Base-by-base conservation (phyloP, 2,888 invertebrate genomes). In the Lordiphosa andalusiaca region DNA sequence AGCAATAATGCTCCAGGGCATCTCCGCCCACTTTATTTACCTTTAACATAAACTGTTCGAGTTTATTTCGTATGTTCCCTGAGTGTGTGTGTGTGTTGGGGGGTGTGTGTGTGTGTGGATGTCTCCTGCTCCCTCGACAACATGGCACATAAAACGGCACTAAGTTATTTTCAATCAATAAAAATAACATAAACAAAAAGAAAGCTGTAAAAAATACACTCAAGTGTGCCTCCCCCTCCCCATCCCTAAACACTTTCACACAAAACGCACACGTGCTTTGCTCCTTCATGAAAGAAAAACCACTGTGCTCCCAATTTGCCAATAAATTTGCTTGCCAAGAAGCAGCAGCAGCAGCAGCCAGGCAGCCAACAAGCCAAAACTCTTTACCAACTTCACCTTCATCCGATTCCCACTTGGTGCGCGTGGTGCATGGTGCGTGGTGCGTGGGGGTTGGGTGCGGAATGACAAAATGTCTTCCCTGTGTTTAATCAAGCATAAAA, bases 131-230 rank as follows among this genome's bases (percentile, higher is more conserved):
- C 38, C 30, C 37, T 33, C 40, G 30, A 13, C 49, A 10, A 47
- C 61, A 67, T 44, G 60, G 60, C 59, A 54, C 75, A 80, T 75
- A 75, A 82, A 80, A 73, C 73, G 69, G 52, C 83, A 71, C 78
- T 82, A 80, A 80, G 78, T 80, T 80, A 80, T 82, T 80, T 80
- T 80, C 78, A 80, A 80, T 80, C 78, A 80, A 80, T 80, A 80
- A 80, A 80, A 78, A 75, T 71, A 82, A 78, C 75, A 78, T 78
- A 82, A 80, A 78, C 78, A 82, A 82, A 71, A 70, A 60, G 62
- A 64, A 66, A 69, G 81, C 68, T 70, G 77, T 77, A 77, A 77
- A 81, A 76, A 77, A 76, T 74, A 77, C 69, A 81, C 77, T 77
- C 67, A 72, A 82, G 69, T 77, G 44, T 33, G 49, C 44, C 41